phyloP scores from a whole-genome alignment of 2,113 vertebrate genomes.

The Embiotoca jacksoni region DNA sequence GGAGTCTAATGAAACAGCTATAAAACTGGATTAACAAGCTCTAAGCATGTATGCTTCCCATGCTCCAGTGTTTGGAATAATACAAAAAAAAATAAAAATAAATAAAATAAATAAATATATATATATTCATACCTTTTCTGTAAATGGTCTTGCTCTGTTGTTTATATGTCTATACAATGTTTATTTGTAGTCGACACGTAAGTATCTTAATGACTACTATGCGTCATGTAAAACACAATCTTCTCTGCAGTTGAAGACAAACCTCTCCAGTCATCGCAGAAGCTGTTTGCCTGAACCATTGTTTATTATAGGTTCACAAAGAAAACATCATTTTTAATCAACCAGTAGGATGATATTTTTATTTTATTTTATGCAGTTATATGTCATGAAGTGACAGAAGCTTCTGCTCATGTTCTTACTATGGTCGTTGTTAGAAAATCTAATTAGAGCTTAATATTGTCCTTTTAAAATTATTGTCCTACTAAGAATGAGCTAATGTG shows the following conservation, averaged over 20 bases:
- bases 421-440: slow-evolving; percentile 6
- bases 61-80: not conserved
- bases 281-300: not conserved
- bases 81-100: not conserved
- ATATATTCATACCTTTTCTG: not conserved
- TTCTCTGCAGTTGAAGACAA: not conserved
- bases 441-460: slow-evolving; percentile 18
- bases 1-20: not conserved
- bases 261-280: slow-evolving; percentile 3
- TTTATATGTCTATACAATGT: not conserved
- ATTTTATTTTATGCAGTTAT: not conserved
- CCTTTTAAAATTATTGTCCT: slow-evolving; percentile 15
- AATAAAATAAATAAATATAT: too few species aligned
- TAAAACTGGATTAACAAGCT: slow-evolving; percentile 17
- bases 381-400: slow-evolving; percentile 17
- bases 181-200: not conserved
- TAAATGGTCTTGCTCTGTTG: not conserved
- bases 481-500: slow-evolving; percentile 20
- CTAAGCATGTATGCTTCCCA: not conserved
- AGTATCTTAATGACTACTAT: slow-evolving; percentile 5
- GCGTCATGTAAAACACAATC: slow-evolving; percentile 3
- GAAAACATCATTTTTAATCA: slow-evolving; percentile 10
- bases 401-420: slow-evolving; percentile 9
- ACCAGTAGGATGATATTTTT: slow-evolving; percentile 12
- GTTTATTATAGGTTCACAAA: slow-evolving; percentile 4